Evolutionary conservation across 2,888 invertebrate species (phyloP), one percentile per base, ranked within the genome.

Genomic region (Tridacna gigas): DNA sequence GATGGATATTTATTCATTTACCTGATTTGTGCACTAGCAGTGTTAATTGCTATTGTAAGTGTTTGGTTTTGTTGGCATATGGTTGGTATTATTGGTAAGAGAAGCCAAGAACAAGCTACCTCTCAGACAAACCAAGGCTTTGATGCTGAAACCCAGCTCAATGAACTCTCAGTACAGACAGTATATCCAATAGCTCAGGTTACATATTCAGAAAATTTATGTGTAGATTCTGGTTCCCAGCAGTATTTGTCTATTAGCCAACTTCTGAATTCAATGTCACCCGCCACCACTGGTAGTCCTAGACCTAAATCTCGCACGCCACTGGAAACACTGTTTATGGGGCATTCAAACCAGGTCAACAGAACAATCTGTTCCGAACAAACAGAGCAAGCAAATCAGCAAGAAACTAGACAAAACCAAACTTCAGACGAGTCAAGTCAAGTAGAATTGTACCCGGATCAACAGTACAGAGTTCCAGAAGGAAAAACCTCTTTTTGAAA

Each of bases 1-100:
- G 71, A 71, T 51, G 71, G 71, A 48, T 71, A 71, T 25, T 26
- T 71, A 51, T 71, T 71, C 20, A 48, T 71, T 15, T 71, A 71
- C 51, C 71, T 71, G 4, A 48, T 71, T 51, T 47, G 84, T 77
- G 84, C 80, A n/a, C 51, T 85, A 20, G 84, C 74, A 28, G 25
- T 85, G 13, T 51, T 85, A 22, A 77, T 85, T n/a, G 47, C 61
- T 26, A 69, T 81, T 5, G 60, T 74, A 0, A 65, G 63, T 25
- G 45, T 85, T 20, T 85, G 82, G 67, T 25, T 85, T 0, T 82
- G 79, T 60, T 85, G 84, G 84, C 73, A 82, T 56, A 56, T 67
- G 12, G 9, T 79, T 12, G 20, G 67, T 18, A 15, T 67, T 18
- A 67, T 67, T n/a, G 15, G 67, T 26, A 15, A 56, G 56, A 56